phyloP scores from a whole-genome alignment of 2,113 vertebrate species.

The Oophaga pumilio region DNA sequence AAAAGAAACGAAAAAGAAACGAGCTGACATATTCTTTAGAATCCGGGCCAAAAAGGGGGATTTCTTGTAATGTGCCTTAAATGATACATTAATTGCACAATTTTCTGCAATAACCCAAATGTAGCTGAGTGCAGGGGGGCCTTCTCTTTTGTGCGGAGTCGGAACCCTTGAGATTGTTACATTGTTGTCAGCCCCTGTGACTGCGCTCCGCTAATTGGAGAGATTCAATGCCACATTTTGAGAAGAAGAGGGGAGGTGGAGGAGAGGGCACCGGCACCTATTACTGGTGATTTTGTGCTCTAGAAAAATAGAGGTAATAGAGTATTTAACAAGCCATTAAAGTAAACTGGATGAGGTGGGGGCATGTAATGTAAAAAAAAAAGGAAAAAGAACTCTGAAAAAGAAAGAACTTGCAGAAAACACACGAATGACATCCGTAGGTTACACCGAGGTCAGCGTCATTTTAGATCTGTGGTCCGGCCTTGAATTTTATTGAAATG shows the following conservation, averaged over 20 bases:
- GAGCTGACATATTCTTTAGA: not conserved
- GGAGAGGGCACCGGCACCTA: not conserved
- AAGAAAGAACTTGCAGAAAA: not conserved
- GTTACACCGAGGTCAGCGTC: not conserved
- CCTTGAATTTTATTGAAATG: no score
- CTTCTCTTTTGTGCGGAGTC: not conserved
- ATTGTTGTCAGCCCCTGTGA: conserved; percentile 7
- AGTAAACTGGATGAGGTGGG: not conserved
- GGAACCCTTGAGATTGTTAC: conserved; percentile 17
- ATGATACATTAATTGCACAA: conserved; percentile 20
- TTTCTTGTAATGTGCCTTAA: not conserved
- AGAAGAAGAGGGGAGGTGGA: not conserved
- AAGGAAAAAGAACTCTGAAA: not conserved
- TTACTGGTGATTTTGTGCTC: not conserved
- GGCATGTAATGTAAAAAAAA: not conserved
- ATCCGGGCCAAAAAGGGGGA: not conserved
- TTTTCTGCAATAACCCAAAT: conserved; percentile 26
- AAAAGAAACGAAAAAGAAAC: not conserved
- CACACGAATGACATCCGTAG: not conserved
- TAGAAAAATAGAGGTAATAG: conserved; percentile 9
- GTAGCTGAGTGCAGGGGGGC: not conserved
- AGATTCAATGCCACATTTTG: conserved; percentile 3
- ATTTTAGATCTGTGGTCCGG: no score
- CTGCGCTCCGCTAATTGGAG: conserved; percentile 10
- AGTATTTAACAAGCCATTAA: conserved; percentile 23